Percentiles rank a stretch among this genome's conserved stretches.
These are phyloP conservation scores for Terebella lapidaria DNA, from an alignment of 2,888 invertebrate genomes.

Conservation along the genomic window DNA sequence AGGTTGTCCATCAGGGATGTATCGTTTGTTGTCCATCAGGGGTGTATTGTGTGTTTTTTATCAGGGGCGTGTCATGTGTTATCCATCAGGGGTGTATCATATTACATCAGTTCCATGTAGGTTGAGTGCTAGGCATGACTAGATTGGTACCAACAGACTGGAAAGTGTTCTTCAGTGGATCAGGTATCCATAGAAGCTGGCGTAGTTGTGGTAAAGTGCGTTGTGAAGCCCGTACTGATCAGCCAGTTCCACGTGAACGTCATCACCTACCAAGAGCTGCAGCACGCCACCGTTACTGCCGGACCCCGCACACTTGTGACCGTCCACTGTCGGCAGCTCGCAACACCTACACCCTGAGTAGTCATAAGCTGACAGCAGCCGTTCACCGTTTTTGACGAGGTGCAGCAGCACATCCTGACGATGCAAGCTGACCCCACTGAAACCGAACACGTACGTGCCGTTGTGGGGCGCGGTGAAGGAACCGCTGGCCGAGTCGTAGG, in stretches of 20 bases:
- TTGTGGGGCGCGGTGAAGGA: slow-evolving; percentile 24
- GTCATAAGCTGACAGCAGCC: slow-evolving; percentile 27
- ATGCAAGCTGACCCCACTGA: slow-evolving; percentile 26
- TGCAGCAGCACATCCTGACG: slow-evolving; percentile 27
- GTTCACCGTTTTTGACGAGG: slow-evolving; percentile 23
- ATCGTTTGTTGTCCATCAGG: no score
- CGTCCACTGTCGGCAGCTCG: not conserved
- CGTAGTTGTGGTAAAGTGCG: slow-evolving; percentile 28
- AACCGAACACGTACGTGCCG: slow-evolving; percentile 24
- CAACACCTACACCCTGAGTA: slow-evolving; percentile 25
- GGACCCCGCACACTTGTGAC: slow-evolving; percentile 22
- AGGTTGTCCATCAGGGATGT: no score
- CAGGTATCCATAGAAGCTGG: slow-evolving; percentile 26
- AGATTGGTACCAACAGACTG: no score
- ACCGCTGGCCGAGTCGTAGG: slow-evolving; percentile 21
- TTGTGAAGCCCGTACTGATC: slow-evolving; percentile 26
- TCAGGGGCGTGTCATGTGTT: no score
- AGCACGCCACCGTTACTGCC: slow-evolving; percentile 22
- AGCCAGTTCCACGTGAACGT: slow-evolving; percentile 26
- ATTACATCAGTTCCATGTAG: no score
- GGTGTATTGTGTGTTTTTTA: no score
- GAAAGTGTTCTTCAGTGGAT: no score
- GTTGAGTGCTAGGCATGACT: no score
- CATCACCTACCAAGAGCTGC: slow-evolving; percentile 20
- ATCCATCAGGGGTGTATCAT: no score